Percentiles rank a stretch among this genome's conserved stretches.
These are phyloP conservation scores for Coreoperca whiteheadi DNA, from an alignment of 2,113 vertebrate species.

Conservation along the genomic window DNA sequence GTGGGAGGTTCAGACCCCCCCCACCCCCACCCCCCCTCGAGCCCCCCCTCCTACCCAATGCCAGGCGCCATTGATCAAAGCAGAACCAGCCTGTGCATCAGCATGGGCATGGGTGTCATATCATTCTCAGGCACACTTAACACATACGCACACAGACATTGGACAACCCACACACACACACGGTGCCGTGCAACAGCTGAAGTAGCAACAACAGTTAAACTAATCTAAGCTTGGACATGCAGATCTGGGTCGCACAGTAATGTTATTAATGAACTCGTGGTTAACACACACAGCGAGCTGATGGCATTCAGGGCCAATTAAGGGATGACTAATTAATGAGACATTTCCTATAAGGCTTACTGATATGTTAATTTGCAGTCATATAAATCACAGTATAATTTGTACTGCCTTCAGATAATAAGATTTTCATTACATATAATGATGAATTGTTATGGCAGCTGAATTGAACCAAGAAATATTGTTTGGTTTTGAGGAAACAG, in stretches of 20 bases:
- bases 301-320: conserved; percentile 80
- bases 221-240: conserved; percentile 43
- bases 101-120: conserved; percentile 68
- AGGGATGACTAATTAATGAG: conserved; percentile 80
- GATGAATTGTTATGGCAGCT: conserved; percentile 45
- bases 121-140: conserved; percentile 26
- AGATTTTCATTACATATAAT: conserved; percentile 55
- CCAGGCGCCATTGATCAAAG: conserved; percentile 83
- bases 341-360: conserved; percentile 79
- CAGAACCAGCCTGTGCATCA: conserved; percentile 69
- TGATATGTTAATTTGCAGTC: conserved; percentile 78
- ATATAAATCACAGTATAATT: conserved; percentile 76
- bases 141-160: conserved; percentile 2
- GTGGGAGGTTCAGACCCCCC: conserved; percentile 71
- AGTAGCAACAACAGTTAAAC: conserved; percentile 44
- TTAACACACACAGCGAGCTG: conserved; percentile 61
- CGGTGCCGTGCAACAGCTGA: conserved; percentile 29
- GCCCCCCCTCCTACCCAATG: conserved; percentile 36
- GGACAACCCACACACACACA: conserved; percentile 20
- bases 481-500: conserved; percentile 13
- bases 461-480: conserved; percentile 25
- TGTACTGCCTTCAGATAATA: conserved; percentile 58
- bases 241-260: conserved; percentile 39
- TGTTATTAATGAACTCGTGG: conserved; percentile 69
- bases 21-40: conserved; percentile 31